phyloP scores from a whole-genome alignment of 2,113 vertebrate genomes.

The Anthoscopus minutus region DNA sequence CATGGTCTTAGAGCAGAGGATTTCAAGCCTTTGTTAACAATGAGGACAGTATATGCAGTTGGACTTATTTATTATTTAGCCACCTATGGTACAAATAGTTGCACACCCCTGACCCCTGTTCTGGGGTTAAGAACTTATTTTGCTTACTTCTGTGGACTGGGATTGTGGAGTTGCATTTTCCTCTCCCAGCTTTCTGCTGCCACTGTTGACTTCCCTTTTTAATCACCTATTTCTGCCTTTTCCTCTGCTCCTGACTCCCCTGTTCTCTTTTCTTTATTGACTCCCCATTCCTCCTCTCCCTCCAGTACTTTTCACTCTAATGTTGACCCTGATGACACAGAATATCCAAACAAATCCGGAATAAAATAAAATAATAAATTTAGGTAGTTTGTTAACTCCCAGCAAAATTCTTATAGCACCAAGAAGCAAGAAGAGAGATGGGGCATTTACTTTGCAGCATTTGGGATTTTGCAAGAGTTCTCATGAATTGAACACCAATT shows the following conservation, averaged over 20 bases:
- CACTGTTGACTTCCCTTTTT: not conserved
- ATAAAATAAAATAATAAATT: not conserved
- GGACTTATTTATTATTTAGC: not conserved
- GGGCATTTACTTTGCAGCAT: not conserved
- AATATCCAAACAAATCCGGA: not conserved
- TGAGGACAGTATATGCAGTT: not conserved
- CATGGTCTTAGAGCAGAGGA: not conserved
- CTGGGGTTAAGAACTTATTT: not conserved
- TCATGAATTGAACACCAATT: not conserved
- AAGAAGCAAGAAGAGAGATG: not conserved
- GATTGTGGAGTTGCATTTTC: not conserved
- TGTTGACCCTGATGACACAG: not conserved
- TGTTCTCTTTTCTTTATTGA: not conserved
- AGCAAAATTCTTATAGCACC: not conserved
- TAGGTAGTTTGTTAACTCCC: not conserved
- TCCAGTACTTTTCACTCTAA: not conserved
- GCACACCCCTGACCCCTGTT: not conserved
- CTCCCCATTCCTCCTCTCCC: not conserved
- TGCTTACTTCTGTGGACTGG: not conserved
- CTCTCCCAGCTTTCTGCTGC: not conserved
- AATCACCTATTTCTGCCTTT: not conserved
- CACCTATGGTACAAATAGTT: not conserved
- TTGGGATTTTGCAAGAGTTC: constrained; percentile 37
- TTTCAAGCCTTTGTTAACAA: constrained; percentile 11
- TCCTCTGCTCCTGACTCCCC: not conserved